Conservation (phyloP, 1,140 invertebrate genomes). For the Lepidostoma basale region DNA sequence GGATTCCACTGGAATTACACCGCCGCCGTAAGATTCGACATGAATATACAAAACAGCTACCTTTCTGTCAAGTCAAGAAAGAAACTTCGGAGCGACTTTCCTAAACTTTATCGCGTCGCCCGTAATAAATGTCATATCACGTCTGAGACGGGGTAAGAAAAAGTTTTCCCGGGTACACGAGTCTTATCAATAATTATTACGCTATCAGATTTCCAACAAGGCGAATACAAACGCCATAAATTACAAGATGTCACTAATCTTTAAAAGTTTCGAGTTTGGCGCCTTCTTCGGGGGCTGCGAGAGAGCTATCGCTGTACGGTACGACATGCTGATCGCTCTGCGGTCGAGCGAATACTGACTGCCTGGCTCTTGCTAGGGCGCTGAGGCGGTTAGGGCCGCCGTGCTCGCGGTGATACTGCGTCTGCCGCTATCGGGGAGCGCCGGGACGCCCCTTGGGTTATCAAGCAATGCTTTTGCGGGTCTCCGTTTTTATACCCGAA, state of each 20-base stretch:
- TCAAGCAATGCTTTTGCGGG: background rate
- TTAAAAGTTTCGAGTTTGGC: background rate
- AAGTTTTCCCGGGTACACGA: conserved; percentile 7
- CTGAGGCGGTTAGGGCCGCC: too few species aligned
- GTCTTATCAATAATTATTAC: conserved; percentile 9
- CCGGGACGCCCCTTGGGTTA: background rate
- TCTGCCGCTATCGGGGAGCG: background rate
- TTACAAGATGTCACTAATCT: background rate
- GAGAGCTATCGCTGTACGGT: background rate
- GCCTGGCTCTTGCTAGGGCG: background rate
- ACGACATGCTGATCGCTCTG: conserved; percentile 15
- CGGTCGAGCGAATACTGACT: conserved; percentile 21
- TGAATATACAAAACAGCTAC: conserved; percentile 14
- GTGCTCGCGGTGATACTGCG: background rate
- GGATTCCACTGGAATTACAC: background rate
- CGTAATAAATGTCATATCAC: conserved; percentile 38
- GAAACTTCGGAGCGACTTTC: conserved; percentile 16
- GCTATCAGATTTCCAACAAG: background rate
- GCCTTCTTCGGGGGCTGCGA: background rate
- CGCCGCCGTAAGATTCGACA: conserved; percentile 1
- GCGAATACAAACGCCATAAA: background rate
- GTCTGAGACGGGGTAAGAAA: conserved; percentile 1
- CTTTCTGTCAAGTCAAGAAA: conserved; percentile 6
- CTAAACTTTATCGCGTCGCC: conserved; percentile 25
- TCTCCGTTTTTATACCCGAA: too few species aligned